Evolutionary conservation across 1,140 invertebrate genomes (phyloP).

Genomic region (Propsilocerus akamusi): DNA sequence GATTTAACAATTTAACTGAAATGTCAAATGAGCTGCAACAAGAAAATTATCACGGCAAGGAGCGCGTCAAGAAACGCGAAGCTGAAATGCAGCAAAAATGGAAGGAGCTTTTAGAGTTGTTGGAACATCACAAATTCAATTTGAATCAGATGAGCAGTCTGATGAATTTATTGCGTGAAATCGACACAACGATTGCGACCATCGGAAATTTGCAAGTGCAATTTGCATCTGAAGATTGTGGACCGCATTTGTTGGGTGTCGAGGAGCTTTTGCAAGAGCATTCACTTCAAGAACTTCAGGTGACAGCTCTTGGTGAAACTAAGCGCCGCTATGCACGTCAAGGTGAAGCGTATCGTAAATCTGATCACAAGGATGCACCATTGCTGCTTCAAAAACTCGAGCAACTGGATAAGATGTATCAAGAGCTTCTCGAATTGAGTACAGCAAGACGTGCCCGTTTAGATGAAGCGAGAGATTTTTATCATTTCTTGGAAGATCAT

Average conservation of each 20-base stretch:
- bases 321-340: constrained; percentile 58
- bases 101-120: constrained; percentile 63
- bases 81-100: constrained; percentile 76
- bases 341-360: constrained; percentile 29
- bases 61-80: constrained; percentile 63
- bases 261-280: constrained; percentile 90
- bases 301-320: constrained; percentile 67
- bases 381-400: constrained; percentile 47
- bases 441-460: constrained; percentile 61
- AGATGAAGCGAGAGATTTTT: constrained; percentile 83
- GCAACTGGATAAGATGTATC: constrained; percentile 49
- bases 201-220: constrained; percentile 63
- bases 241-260: constrained; percentile 78
- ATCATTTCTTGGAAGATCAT: constrained; percentile 87
- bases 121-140: constrained; percentile 70
- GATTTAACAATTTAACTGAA: constrained; percentile 80
- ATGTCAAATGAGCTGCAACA: constrained; percentile 80
- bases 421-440: constrained; percentile 34
- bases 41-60: constrained; percentile 83
- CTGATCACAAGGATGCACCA: constrained; percentile 36
- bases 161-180: constrained; percentile 74
- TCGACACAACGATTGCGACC: constrained; percentile 72
- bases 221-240: constrained; percentile 74
- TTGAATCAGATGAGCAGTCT: constrained; percentile 57
- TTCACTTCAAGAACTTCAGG: constrained; percentile 75